Percentiles rank a stretch among this genome's conserved stretches.
phyloP scores from a whole-genome alignment of 1,140 invertebrate species.

The Heliothis virescens region DNA sequence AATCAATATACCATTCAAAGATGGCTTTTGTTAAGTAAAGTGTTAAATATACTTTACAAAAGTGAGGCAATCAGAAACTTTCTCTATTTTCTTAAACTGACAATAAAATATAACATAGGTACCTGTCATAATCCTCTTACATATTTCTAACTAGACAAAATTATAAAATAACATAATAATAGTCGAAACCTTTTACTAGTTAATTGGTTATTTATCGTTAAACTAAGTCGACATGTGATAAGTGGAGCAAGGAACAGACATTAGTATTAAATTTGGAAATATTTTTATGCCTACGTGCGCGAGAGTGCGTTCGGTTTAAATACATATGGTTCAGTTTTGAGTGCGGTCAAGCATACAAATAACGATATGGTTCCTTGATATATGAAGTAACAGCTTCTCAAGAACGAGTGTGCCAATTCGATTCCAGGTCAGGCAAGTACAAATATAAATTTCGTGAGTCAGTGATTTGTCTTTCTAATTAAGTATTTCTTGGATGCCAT shows the following conservation, averaged over 20 bases:
- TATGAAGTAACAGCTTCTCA: no score
- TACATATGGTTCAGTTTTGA: neutral
- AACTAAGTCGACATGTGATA: slow-evolving; percentile 3
- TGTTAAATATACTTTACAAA: no score
- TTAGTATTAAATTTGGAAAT: slow-evolving; percentile 12
- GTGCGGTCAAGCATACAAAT: neutral
- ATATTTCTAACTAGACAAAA: neutral
- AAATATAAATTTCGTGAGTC: no score
- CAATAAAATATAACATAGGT: neutral
- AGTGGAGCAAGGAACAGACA: neutral
- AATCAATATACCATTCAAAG: no score
- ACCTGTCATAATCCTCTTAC: neutral
- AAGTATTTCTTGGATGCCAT: no score
- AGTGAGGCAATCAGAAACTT: neutral
- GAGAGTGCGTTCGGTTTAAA: slow-evolving; percentile 12
- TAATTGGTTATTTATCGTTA: slow-evolving; percentile 9
- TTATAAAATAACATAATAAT: neutral
- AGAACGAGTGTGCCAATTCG: no score
- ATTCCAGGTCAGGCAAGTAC: no score
- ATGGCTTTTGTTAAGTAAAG: no score
- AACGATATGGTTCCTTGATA: no score
- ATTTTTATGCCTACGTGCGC: slow-evolving; percentile 15
- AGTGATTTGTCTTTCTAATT: no score
- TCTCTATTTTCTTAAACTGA: neutral
- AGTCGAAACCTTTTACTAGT: neutral